Base-by-base conservation (phyloP, 2,888 invertebrate species). In the Laspeyria flexula region DNA sequence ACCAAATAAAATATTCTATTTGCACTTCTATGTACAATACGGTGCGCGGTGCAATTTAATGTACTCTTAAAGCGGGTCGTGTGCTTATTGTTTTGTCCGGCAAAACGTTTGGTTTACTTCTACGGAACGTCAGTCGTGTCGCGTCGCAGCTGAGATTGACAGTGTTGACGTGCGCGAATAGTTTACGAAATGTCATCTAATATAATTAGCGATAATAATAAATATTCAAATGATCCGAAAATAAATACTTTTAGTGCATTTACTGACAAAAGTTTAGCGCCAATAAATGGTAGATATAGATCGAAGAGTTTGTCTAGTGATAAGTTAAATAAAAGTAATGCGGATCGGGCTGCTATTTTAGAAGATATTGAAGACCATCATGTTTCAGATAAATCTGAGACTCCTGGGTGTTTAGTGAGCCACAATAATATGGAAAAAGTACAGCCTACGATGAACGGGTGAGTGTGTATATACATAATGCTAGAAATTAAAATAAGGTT, bases 261-360 rank as follows among this genome's bases (percentile, higher is more conserved):
- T 62, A 65, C 77, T 65, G 91, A 91, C 80, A 91, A 86, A 74
- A 83, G 80, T 71, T 77, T 88, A 48, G 78, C 84, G 53, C 86
- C 88, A 37, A 63, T 88, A 44, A 90, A 85, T 57, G 81, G 78
- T 38, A 80, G 89, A 69, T 90, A 88, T 66, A 81, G 89, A 50
- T 90, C 91, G 29, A 91, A 87, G 60, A 92, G 92, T 87, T 83
- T 92, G 65, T 91, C 92, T 30, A 88, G 90, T 88, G 92, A 92
- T 84, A 92, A 92, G 77, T 86, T 92, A 71, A 90, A 88, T 62
- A 84, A 89, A 71, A 76, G 79, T 12, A 89, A 90, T 62, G 87
- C 85, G 42, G 92, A 92, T 69, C 83, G 90, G 9, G 86, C 90
- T 5, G 92, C 91, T 23, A 92, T 92, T 46, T 68, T 92, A 68